Base-by-base conservation (phyloP, 2,888 invertebrate species). In the Leucozona laternaria region DNA sequence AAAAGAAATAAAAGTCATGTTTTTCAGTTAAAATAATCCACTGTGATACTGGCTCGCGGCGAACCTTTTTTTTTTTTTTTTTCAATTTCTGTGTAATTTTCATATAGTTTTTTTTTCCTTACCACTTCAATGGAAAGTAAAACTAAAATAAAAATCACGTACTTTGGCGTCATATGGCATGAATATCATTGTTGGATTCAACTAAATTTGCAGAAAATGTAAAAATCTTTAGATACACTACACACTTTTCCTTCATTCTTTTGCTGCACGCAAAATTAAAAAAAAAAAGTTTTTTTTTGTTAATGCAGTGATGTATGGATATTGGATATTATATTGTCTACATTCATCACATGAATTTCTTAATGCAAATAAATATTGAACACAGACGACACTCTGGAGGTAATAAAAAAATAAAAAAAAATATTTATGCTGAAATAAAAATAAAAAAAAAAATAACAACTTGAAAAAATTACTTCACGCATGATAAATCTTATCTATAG, bases 401-500 rank as follows among this genome's bases (percentile, higher is more conserved):
- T 13, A 34, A 10, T 8, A 62, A 25, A 4, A 0, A 37, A 37
- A 37, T 28, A 11, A 28, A 25, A 22, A 22, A 60, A 43, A 5
- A 20, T 34, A 7, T 55, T 55, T 31, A 17, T 8, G 2, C 13
- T 6, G 10, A 17, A n/a, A 37, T 50, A 66, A 68, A 40, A 37
- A 31, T 8, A 64, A 72, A 55, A 72, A 64, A 34, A 48, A 57
- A 75, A 58, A 2, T 1, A 1, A 50, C 15, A 40, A 40, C 3
- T 15, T 4, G 70, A 37, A 48, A 40, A 43, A 60, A 82, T 73
- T 75, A 62, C 60, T 79, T 75, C 70, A 79, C 70, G 79, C 68
- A 73, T 83, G 70, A 83, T 73, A 70, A 83, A 73, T 78, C 68
- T 55, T 50, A 60, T 82, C 77, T 28, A 31, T 31, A 73, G 60